A percentile compares a stretch with the other conserved stretches of the same genome.
Evolutionary conservation across 2,888 invertebrate genomes (phyloP).

Genomic region (Drosophila subquinaria): DNA sequence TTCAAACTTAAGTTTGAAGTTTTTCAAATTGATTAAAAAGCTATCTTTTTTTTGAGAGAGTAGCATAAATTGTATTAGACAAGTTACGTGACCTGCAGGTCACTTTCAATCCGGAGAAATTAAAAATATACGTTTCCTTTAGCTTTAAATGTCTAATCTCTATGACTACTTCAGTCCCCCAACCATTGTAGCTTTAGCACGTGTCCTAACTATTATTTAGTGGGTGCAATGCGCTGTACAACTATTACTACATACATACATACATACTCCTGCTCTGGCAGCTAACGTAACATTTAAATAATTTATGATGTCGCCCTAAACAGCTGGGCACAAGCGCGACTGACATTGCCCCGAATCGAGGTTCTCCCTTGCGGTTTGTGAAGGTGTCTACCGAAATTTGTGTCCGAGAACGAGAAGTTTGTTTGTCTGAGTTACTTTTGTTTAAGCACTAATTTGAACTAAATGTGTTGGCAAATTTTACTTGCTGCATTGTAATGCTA

Average conservation of each 20-base stretch:
- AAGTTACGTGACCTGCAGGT: not conserved
- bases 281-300: constrained; percentile 71
- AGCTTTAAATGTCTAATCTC: not conserved
- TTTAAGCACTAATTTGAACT: not conserved
- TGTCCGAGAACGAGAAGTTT: constrained; percentile 48
- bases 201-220: constrained; percentile 57
- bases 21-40: no score
- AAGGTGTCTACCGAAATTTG: constrained; percentile 30
- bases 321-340: constrained; percentile 57
- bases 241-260: constrained; percentile 35
- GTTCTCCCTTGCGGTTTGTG: constrained; percentile 5
- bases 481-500: constrained; percentile 31
- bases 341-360: constrained; percentile 44
- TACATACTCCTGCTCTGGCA: constrained; percentile 26
- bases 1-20: not conserved
- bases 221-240: constrained; percentile 32
- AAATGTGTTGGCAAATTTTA: constrained; percentile 5
- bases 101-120: not conserved
- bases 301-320: constrained; percentile 70
- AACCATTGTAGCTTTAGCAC: constrained; percentile 41
- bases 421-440: constrained; percentile 11
- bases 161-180: not conserved
- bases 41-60: not conserved
- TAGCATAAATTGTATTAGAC: not conserved
- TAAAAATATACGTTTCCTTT: not conserved